Base-by-base conservation (phyloP, 2,113 vertebrate species). In the Amazona vittata region DNA sequence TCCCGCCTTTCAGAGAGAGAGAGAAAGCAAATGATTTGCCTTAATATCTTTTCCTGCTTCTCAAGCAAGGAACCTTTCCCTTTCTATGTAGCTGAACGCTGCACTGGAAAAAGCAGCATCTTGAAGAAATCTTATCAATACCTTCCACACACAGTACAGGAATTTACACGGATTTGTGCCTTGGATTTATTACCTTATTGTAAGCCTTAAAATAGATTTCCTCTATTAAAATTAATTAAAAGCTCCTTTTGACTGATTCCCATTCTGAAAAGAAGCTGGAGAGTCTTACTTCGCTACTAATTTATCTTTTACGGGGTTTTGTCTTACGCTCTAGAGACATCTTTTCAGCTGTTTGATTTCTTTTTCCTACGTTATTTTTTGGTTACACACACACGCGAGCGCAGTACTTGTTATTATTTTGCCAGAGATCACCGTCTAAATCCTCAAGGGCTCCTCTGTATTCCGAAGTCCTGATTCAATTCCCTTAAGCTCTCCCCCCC, bases 151-250 rank as follows among this genome's bases (percentile, higher is more conserved):
- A 96, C 59, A 83, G 70, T 37, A 33, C 15, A 53, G 95, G 96
- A 96, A 95, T 98, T 98, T 98, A 96, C 96, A 96, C 60, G 91
- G 97, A 98, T 98, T 96, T 98, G 94, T 97, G 96, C 95, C 90
- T 96, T 96, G 92, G 96, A 96, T 98, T 98, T 97, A 97, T 98
- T 97, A 98, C 97, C 95, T 98, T 98, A 96, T 94, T 96, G 86
- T 97, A 97, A 97, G 97, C 97, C 95, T 94, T 97, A 95, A 96
- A 97, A 95, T 95, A 98, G 95, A 97, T 96, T 96, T 97, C 90
- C 93, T 96, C 91, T 93, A 96, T 97, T 97, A 97, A 98, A 98
- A 98, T 97, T 97, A 97, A 98, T 98, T 97, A 98, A 97, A 98
- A 97, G 95, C 97, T 97, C 96, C 94, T 94, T 86, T 79, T 97